Evolutionary conservation across 2,888 invertebrate genomes (phyloP).

Genomic region (Folsomia candida): DNA sequence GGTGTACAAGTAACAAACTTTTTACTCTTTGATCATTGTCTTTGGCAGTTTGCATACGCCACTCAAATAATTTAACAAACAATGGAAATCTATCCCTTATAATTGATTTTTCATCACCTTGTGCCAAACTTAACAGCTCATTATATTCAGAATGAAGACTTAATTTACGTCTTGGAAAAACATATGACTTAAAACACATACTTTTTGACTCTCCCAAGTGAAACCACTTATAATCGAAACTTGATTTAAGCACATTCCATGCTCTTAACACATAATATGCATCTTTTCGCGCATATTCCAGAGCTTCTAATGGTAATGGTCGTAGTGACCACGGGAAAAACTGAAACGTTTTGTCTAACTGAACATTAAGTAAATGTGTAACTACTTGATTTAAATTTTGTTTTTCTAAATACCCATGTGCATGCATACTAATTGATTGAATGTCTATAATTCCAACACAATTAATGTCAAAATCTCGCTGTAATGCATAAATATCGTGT

Average conservation of each 20-base stretch:
- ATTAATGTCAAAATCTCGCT: constrained; percentile 7
- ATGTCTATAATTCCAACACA: not conserved
- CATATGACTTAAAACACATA: no score
- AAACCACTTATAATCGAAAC: no score
- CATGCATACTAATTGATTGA: not conserved
- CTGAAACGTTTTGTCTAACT: not conserved
- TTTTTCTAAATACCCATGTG: not conserved
- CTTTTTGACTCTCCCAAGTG: no score
- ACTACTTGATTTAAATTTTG: not conserved
- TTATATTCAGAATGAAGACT: no score
- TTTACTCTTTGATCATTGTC: no score
- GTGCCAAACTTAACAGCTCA: no score
- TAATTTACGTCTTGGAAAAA: no score
- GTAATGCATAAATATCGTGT: not conserved
- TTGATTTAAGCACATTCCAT: not conserved
- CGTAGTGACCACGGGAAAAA: not conserved
- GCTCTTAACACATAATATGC: not conserved
- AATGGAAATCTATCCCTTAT: no score
- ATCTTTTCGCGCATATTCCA: constrained; percentile 7
- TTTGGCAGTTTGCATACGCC: no score
- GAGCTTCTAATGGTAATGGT: not conserved
- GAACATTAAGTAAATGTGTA: not conserved
- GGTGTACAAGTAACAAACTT: no score
- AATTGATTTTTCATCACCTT: no score
- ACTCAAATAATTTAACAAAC: no score